phyloP scores from a whole-genome alignment of 2,113 vertebrate species.

The Scomber scombrus region DNA sequence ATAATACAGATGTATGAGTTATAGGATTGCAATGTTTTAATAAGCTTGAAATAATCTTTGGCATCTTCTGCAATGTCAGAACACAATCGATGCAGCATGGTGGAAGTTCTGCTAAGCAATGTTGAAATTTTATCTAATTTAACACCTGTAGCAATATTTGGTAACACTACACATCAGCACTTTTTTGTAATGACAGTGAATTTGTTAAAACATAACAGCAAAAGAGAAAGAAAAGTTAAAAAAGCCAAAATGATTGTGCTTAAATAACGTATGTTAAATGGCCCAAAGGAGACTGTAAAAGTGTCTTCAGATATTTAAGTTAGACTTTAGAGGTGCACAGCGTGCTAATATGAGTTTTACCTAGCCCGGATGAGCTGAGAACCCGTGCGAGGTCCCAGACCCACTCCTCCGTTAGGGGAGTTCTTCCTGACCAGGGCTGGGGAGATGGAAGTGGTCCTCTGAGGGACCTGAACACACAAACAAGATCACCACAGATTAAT shows the following conservation, averaged over 20 bases:
- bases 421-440: constrained; percentile 95
- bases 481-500: neutral
- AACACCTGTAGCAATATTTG: neutral
- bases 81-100: neutral
- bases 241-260: neutral
- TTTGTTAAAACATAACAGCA: too few relatives aligned
- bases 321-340: neutral
- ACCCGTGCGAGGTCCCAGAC: constrained; percentile 87
- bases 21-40: too few relatives aligned
- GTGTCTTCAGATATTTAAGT: neutral
- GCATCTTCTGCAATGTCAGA: neutral
- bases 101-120: neutral
- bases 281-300: neutral
- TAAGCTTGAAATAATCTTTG: too few relatives aligned
- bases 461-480: constrained; percentile 87
- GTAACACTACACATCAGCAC: too few relatives aligned
- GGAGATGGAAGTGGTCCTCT: constrained; percentile 96
- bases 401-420: constrained; percentile 86
- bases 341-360: constrained; percentile 71
- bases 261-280: neutral
- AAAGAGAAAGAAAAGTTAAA: neutral
- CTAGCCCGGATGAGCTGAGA: constrained; percentile 93
- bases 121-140: too few relatives aligned
- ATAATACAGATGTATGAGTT: too few relatives aligned
- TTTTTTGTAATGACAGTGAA: too few relatives aligned